Evolutionary conservation across 2,888 invertebrate genomes (phyloP).

Genomic region (Scrobipalpa atriplicella): DNA sequence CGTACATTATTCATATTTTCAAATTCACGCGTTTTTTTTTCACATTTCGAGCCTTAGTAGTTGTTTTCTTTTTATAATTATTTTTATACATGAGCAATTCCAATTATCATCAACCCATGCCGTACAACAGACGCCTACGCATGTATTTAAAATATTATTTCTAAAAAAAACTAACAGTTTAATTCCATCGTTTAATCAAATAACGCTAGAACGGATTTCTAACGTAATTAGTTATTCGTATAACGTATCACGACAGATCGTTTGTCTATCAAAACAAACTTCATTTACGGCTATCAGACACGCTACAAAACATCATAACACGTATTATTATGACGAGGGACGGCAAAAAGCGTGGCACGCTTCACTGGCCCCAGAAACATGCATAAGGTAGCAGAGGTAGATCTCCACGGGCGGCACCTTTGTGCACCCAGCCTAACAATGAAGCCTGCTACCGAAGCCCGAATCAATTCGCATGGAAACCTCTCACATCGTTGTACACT

Average conservation of each 20-base stretch:
- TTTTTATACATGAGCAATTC: not conserved
- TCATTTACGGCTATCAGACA: conserved; percentile 49
- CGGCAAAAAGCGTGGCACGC: conserved; percentile 56
- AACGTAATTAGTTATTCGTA: conserved; percentile 25
- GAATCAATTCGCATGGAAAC: conserved; percentile 61
- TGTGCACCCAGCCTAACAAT: conserved; percentile 57
- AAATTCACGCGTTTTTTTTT: not conserved
- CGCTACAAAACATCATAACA: conserved; percentile 58
- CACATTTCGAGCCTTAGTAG: not conserved
- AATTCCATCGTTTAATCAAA: not conserved
- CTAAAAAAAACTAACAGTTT: not conserved
- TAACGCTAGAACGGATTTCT: conserved; percentile 23
- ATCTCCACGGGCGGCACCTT: conserved; percentile 59
- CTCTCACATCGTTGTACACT: conserved; percentile 69
- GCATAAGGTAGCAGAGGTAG: conserved; percentile 30
- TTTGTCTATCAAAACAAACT: conserved; percentile 53
- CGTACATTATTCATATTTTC: not conserved
- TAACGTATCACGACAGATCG: conserved; percentile 36
- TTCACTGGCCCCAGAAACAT: conserved; percentile 43
- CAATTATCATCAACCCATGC: not conserved
- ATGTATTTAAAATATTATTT: not conserved
- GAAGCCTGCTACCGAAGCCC: conserved; percentile 54
- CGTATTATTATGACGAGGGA: conserved; percentile 60
- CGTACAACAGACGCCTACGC: not conserved
- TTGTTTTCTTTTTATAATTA: not conserved